Percentiles rank a stretch among this genome's conserved stretches.
phyloP scores from a whole-genome alignment of 1,140 invertebrate species.

The Phymastichus coffea region DNA sequence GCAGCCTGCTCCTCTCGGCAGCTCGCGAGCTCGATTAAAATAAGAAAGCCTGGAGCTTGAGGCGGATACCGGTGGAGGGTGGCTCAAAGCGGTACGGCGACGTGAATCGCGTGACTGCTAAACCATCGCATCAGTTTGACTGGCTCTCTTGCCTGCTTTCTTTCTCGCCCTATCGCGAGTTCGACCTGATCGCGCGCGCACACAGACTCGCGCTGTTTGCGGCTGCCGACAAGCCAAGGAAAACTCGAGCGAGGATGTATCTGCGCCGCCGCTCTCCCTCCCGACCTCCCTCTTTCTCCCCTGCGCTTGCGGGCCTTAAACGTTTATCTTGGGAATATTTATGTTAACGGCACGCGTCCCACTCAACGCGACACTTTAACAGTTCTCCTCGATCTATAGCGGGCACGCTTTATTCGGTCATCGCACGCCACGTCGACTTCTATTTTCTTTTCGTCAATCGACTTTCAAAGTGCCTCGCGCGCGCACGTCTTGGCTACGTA shows the following conservation, averaged over 20 bases:
- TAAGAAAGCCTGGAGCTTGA: not conserved
- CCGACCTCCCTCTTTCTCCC: constrained; percentile 5
- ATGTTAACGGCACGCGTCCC: constrained; percentile 29
- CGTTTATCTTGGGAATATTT: constrained; percentile 43
- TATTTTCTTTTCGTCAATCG: not conserved
- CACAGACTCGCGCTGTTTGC: too few relatives aligned
- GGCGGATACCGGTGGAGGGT: constrained; percentile 25
- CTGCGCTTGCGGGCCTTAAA: constrained; percentile 1
- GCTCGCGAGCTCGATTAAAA: not conserved
- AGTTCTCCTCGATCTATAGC: not conserved
- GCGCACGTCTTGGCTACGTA: too few relatives aligned
- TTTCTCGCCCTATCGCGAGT: too few relatives aligned
- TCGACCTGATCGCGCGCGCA: too few relatives aligned
- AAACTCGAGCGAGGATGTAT: not conserved
- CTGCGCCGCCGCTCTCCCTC: not conserved
- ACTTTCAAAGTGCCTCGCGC: too few relatives aligned
- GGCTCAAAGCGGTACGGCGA: constrained; percentile 44
- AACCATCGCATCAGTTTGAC: too few relatives aligned
- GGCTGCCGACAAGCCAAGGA: too few relatives aligned
- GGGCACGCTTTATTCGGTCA: constrained; percentile 2
- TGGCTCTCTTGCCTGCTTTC: too few relatives aligned
- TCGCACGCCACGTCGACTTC: not conserved
- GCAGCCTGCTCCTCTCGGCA: too few relatives aligned
- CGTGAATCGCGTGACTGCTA: constrained; percentile 46
- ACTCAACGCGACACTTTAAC: not conserved